A percentile compares a stretch with the other conserved stretches of the same genome.
These are phyloP conservation scores for Tokudaia tokunoshimensis DNA, from an alignment of 2,797 vertebrate species.

Conservation along the genomic window DNA sequence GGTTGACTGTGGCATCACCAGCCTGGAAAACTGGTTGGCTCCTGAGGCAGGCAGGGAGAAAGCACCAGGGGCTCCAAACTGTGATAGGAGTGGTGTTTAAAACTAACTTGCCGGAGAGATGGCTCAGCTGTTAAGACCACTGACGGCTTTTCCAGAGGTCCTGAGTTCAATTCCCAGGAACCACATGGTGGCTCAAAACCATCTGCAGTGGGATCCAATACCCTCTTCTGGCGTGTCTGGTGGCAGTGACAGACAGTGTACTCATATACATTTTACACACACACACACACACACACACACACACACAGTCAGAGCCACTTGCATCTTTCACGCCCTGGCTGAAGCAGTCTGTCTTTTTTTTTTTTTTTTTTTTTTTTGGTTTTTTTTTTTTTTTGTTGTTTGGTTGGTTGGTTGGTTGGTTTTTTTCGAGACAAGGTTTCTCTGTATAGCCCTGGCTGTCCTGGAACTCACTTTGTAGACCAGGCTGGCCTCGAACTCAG, in stretches of 20 bases:
- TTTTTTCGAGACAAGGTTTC: too few relatives aligned
- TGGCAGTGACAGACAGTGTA: not conserved
- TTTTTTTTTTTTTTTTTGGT: too few relatives aligned
- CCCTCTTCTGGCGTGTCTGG: not conserved
- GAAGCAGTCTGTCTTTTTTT: not conserved
- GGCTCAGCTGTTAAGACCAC: not conserved
- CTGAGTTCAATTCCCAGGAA: not conserved
- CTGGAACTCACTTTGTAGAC: too few relatives aligned
- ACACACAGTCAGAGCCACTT: not conserved
- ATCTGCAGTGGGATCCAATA: not conserved
- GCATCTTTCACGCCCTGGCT: not conserved
- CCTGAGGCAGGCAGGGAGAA: not conserved
- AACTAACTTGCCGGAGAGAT: not conserved
- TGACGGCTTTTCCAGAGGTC: not conserved
- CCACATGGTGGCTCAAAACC: not conserved
- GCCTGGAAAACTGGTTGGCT: not conserved
- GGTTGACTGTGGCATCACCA: not conserved
- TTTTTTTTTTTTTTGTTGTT: too few relatives aligned
- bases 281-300: too few relatives aligned
- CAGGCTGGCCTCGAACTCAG: too few relatives aligned
- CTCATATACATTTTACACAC: too few relatives aligned
- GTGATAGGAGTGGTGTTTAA: not conserved
- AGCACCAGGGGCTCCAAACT: not conserved
- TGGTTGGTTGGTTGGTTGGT: too few relatives aligned
- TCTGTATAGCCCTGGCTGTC: too few relatives aligned